Base-by-base conservation (phyloP, 1,140 invertebrate species). In the Potamilus streckersoni region DNA sequence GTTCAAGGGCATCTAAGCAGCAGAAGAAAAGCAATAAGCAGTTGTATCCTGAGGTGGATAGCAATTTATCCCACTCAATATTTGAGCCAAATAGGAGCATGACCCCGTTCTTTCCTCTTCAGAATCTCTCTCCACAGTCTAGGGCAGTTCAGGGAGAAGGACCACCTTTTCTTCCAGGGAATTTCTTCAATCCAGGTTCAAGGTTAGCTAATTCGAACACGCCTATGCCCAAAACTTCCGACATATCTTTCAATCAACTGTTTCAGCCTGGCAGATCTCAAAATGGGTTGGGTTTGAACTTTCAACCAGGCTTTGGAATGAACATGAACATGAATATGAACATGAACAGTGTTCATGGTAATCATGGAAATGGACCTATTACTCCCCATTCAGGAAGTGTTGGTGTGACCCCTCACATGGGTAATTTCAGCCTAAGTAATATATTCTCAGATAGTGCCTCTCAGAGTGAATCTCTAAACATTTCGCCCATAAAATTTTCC, bases 401-500 rank as follows among this genome's bases (percentile, higher is more conserved):
- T 58, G 82, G 85, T 15, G 80, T 86, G 23, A 80, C 87, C 20
- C 86, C 88, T 61, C 89, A 90, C 70, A 88, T 90, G 84, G 83
- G 87, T 16, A 89, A 90, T 73, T 90, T 91, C 75, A 89, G 85
- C 71, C 76, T 90, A 57, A 86, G 85, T 61, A 90, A 90, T 74
- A 87, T 90, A 49, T 87, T 90, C 72, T 83, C 87, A 3, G 89
- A 90, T 69, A 60, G 86, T 87, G 66, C 85, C 20, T 80, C 80
- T 19, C 83, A 85, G 38, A 82, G 82, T 75, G 86, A 87, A 49
- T 82, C 75, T 11, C 71, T 89, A 60, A 87, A 87, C 65, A 87
- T 90, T 12, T 87, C 88, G 17, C 89, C 90, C 2, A 90, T 90
- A 20, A 91, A 91, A 76, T 91, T 91, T 77, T 84, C 87, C 15